phyloP scores from a whole-genome alignment of 2,797 vertebrate genomes.

The Mormyrus proboscirostris region DNA sequence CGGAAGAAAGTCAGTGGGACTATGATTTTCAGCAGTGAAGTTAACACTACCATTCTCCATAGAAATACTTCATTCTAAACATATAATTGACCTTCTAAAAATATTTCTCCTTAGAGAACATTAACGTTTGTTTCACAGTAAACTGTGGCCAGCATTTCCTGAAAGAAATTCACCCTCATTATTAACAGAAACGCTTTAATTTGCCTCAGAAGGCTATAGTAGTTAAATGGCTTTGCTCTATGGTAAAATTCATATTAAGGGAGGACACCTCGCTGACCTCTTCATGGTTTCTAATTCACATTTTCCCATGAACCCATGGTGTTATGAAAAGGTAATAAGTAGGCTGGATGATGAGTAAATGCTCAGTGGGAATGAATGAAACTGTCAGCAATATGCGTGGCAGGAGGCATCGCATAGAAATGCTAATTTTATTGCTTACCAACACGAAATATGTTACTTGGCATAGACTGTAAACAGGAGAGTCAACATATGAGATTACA shows the following conservation, averaged over 20 bases:
- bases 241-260: background rate
- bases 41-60: background rate
- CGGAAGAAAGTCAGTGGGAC: background rate
- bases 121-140: background rate
- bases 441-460: background rate
- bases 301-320: background rate
- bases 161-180: background rate
- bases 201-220: background rate
- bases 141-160: background rate
- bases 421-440: constrained; percentile 1
- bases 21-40: background rate
- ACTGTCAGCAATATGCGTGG: background rate
- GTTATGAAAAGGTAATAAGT: background rate
- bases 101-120: background rate
- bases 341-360: background rate
- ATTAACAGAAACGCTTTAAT: background rate
- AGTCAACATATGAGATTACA: background rate
- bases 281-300: background rate
- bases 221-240: background rate
- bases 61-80: background rate
- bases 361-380: constrained; percentile 12
- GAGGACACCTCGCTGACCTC: background rate
- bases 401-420: background rate
- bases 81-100: background rate
- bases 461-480: background rate